Percentiles rank a stretch among this genome's conserved stretches.
phyloP scores from a whole-genome alignment of 2,113 vertebrate species.

The Rhabdornis inornatus region DNA sequence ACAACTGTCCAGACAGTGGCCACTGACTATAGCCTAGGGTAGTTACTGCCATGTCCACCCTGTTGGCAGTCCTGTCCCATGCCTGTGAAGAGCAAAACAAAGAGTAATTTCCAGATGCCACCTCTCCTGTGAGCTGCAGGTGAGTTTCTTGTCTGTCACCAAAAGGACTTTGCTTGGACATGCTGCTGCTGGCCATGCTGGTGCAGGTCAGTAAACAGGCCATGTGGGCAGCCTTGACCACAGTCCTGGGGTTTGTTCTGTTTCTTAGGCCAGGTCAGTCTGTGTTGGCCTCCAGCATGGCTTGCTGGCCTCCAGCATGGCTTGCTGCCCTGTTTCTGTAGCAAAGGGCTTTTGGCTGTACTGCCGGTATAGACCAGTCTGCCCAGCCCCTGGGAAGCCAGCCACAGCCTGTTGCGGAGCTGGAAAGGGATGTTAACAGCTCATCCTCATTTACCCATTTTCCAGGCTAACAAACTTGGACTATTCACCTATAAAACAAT shows the following conservation, averaged over 20 bases:
- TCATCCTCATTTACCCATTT: neutral
- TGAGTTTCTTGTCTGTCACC: neutral
- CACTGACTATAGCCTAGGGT: neutral
- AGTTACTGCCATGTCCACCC: neutral
- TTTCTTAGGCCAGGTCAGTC: neutral
- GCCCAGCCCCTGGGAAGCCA: neutral
- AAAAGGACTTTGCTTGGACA: neutral
- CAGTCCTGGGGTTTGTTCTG: neutral
- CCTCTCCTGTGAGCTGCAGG: neutral
- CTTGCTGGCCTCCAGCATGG: neutral
- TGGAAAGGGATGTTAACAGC: neutral
- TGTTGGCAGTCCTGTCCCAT: neutral
- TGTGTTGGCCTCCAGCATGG: neutral
- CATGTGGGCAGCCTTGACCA: neutral
- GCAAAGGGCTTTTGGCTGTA: neutral
- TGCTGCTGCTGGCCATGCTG: rapidly evolving
- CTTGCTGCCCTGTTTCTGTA: neutral
- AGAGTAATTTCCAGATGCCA: neutral
- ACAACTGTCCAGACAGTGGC: neutral
- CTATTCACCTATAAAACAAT: neutral
- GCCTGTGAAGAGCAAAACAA: neutral
- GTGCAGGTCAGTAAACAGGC: neutral
- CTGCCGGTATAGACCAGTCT: neutral
- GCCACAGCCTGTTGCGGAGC: neutral
- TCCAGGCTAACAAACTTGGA: neutral